phyloP scores from a whole-genome alignment of 2,888 invertebrate species.

The Thera obeliscata region DNA sequence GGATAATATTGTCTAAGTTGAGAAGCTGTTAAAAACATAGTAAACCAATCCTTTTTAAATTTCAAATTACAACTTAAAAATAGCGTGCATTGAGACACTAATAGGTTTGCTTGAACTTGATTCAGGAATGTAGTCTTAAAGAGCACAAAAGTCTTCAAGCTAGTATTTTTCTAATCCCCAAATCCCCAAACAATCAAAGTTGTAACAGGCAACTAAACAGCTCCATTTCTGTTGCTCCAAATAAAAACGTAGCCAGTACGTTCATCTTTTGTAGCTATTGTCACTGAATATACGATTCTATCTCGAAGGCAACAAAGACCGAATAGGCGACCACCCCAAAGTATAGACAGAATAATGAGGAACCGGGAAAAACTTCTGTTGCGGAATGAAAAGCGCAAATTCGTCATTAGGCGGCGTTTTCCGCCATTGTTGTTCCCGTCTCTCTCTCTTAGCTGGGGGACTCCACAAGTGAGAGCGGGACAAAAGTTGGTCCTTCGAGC shows the following conservation, averaged over 20 bases:
- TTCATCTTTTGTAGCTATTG: constrained; percentile 61
- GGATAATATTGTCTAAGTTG: too few relatives aligned
- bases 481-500: constrained; percentile 76
- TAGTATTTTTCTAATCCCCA: constrained; percentile 12
- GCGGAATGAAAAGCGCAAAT: constrained; percentile 85
- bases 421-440: constrained; percentile 77
- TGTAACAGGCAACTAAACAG: constrained; percentile 26
- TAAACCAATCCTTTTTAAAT: too few relatives aligned
- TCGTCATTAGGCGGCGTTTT: constrained; percentile 84
- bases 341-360: constrained; percentile 82
- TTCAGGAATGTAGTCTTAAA: background rate
- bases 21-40: too few relatives aligned
- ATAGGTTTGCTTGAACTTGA: background rate
- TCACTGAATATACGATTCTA: constrained; percentile 73
- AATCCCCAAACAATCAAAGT: constrained; percentile 29
- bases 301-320: constrained; percentile 71
- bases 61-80: too few relatives aligned
- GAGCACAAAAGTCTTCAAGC: constrained; percentile 2
- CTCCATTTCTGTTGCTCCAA: constrained; percentile 36
- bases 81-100: too few relatives aligned
- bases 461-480: constrained; percentile 61
- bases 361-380: constrained; percentile 84
- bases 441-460: constrained; percentile 49
- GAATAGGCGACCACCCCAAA: constrained; percentile 73
- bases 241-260: constrained; percentile 45